Base-by-base conservation (phyloP, 2,797 vertebrate species). In the Mionectes olivaceus region DNA sequence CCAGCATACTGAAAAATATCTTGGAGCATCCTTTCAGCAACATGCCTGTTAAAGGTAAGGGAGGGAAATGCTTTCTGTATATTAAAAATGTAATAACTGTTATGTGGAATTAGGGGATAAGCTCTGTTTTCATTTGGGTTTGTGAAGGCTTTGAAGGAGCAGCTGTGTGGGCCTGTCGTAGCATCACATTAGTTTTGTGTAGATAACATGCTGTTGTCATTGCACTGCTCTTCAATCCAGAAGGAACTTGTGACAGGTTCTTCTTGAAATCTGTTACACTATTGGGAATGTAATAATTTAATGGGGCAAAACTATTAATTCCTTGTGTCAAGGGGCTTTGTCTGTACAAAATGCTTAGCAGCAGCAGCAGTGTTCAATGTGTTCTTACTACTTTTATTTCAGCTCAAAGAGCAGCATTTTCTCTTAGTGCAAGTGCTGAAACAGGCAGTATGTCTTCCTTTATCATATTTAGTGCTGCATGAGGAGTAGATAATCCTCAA, bases 351-450 rank as follows among this genome's bases (percentile, higher is more conserved):
- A 83, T 73, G 50, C 60, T 74, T 53, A 67, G 67, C 63, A 63
- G 61, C 63, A 63, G 61, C 75, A 65, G 37, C 81, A 69, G 46
- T 37, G 49, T 14, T 90, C 41, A 46, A 64, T 74, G 24, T 89
- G 75, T 95, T 94, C 80, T 68, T 50, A 60, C 25, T 94, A 80
- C 63, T 96, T 94, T 96, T 81, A 92, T 93, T 97, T 94, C 88
- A 90, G 56, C 67, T 90, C 74, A 55, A 57, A 94, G 52, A 81
- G 53, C 65, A 77, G 74, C 33, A 81, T 80, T 96, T 97, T 96
- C 83, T 94, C 61, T 82, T 80, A 71, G 67, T 88, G 49, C 1
- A 1, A 84, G 30, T 59, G 57, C 55, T 89, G 74, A 93, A 96
- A 50, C 70, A 73, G 74, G 74, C 89, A 87, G 68, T 84, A 53